Conservation (phyloP, 1,140 invertebrate species). For the Lutraria rhynchaena region DNA sequence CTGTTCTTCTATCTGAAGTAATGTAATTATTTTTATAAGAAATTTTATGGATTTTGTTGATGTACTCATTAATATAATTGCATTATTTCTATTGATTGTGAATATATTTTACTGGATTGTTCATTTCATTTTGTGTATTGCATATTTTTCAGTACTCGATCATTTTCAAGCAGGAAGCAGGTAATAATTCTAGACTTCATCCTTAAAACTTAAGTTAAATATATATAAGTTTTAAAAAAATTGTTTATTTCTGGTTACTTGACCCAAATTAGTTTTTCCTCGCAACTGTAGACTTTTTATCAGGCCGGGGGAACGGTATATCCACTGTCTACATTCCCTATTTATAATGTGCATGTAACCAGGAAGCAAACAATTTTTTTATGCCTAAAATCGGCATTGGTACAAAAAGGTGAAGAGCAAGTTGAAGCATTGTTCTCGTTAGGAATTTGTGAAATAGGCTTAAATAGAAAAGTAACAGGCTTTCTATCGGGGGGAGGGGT, state of each 20-base stretch:
- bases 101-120: no score
- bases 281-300: no score
- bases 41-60: background rate
- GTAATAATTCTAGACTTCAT: conserved; percentile 69
- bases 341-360: no score
- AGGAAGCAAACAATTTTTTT: background rate
- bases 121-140: no score
- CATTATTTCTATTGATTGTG: conserved; percentile 60
- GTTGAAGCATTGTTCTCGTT: background rate
- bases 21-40: background rate
- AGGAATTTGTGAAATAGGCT: background rate
- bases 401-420: no score
- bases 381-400: no score
- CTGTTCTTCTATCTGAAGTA: no score
- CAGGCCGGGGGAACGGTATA: no score
- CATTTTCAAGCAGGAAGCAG: conserved; percentile 91
- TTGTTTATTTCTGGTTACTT: background rate
- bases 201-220: no score
- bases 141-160: conserved; percentile 93
- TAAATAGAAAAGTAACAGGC: background rate
- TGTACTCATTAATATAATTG: background rate
- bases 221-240: background rate
- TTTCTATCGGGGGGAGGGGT: background rate
- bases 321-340: no score
- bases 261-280: background rate